Percentiles rank a stretch among this genome's conserved stretches.
Conservation (phyloP, 1,140 invertebrate genomes). For the Drosophila mojavensis region DNA sequence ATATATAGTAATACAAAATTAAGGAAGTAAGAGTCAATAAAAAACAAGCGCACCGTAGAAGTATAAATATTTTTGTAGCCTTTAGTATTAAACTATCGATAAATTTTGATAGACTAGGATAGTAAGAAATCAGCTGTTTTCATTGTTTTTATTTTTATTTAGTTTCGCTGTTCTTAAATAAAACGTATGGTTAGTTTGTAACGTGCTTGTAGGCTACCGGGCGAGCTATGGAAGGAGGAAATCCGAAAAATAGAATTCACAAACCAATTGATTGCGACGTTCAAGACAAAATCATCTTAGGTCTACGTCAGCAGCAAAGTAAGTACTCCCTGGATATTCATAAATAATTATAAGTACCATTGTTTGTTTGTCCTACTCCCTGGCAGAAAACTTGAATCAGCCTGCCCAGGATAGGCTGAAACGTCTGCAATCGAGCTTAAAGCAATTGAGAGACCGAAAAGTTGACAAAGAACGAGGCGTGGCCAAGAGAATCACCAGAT, state of each 20-base stretch:
- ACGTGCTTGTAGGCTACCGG: neutral
- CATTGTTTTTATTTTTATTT: neutral
- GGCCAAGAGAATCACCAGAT: neutral
- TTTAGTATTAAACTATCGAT: too few species aligned
- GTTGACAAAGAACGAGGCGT: slow-evolving; percentile 4
- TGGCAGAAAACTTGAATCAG: slow-evolving; percentile 32
- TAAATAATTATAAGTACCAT: neutral
- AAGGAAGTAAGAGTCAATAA: too few species aligned
- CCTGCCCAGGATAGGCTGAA: slow-evolving; percentile 72
- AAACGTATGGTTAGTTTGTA: slow-evolving; percentile 5
- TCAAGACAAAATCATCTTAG: neutral
- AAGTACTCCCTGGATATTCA: slow-evolving; percentile 1
- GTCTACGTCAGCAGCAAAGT: slow-evolving; percentile 14
- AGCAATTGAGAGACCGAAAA: slow-evolving; percentile 23
- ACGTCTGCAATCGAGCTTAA: slow-evolving; percentile 61
- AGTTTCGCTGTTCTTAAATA: slow-evolving; percentile 4
- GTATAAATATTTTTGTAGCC: too few species aligned
- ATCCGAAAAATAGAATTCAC: neutral
- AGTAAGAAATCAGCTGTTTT: slow-evolving; percentile 16
- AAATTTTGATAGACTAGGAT: neutral
- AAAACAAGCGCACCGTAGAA: too few species aligned
- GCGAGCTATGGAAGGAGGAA: slow-evolving; percentile 14
- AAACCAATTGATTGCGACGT: neutral
- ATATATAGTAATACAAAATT: too few species aligned
- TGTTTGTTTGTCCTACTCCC: neutral